Evolutionary conservation across 2,888 invertebrate species (phyloP).

Genomic region (Agrypnus murinus): DNA sequence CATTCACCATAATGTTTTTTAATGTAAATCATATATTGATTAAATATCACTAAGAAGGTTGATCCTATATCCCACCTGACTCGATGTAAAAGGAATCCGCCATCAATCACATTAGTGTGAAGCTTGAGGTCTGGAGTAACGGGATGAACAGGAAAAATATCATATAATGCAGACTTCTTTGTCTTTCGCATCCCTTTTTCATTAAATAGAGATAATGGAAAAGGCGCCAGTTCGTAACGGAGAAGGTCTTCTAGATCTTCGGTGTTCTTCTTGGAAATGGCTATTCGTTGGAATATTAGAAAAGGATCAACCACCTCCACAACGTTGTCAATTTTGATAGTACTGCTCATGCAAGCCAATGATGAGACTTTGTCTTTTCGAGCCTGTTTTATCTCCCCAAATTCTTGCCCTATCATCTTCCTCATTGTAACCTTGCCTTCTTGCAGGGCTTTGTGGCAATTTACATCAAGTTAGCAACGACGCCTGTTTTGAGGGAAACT

Average conservation of each 20-base stretch:
- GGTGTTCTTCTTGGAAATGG: slow-evolving; percentile 2
- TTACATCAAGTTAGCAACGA: not conserved
- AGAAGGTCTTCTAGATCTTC: too few relatives aligned
- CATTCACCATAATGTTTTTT: not conserved
- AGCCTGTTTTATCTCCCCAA: too few relatives aligned
- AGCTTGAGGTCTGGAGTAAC: not conserved
- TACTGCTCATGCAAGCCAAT: slow-evolving; percentile 13
- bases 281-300: slow-evolving; percentile 8
- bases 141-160: not conserved
- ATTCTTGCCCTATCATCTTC: too few relatives aligned
- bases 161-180: slow-evolving; percentile 19
- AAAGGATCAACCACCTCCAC: not conserved
- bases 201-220: not conserved
- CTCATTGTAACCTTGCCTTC: too few relatives aligned
- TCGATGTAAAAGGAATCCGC: slow-evolving; percentile 18
- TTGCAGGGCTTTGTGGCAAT: too few relatives aligned
- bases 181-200: slow-evolving; percentile 9
- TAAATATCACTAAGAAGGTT: not conserved
- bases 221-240: slow-evolving; percentile 11
- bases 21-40: slow-evolving; percentile 1
- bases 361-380: too few relatives aligned
- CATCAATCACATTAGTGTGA: slow-evolving; percentile 10
- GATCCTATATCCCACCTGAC: not conserved
- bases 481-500: not conserved
- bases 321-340: slow-evolving; percentile 13